phyloP scores from a whole-genome alignment of 2,113 vertebrate species.

The Oryzias curvinotus region DNA sequence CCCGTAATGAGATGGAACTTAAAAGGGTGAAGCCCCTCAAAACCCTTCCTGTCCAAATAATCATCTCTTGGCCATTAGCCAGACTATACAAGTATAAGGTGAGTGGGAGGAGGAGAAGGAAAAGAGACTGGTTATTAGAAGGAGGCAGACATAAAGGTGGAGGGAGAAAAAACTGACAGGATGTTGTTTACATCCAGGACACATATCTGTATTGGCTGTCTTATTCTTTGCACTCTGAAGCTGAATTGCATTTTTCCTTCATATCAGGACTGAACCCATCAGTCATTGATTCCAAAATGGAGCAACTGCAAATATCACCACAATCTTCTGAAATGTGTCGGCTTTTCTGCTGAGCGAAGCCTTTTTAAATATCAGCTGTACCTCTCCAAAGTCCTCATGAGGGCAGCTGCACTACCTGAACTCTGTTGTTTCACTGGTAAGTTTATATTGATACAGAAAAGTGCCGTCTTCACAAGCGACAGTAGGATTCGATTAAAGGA shows the following conservation, averaged over 20 bases:
- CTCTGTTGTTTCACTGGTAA: conserved; percentile 43
- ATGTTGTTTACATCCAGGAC: conserved; percentile 6
- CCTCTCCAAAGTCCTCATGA: conserved; percentile 15
- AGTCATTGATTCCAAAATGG: conserved; percentile 55
- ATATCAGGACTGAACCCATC: conserved; percentile 40
- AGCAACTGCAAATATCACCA: conserved; percentile 48
- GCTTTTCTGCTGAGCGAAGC: conserved; percentile 37
- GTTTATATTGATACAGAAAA: conserved; percentile 26
- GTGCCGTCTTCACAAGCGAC: conserved; percentile 7
- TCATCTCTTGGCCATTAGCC: conserved; percentile 61
- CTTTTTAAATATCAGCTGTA: conserved; percentile 55
- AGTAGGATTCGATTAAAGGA: conserved; percentile 8
- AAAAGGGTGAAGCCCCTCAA: conserved; percentile 52
- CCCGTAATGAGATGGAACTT: conserved; percentile 59
- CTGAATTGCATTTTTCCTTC: conserved; percentile 64
- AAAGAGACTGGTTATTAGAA: conserved; percentile 52
- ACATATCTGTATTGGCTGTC: conserved; percentile 30
- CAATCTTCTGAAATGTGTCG: conserved; percentile 38
- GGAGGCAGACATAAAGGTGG: conserved; percentile 61
- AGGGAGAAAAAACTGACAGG: conserved; percentile 37
- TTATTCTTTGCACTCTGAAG: conserved; percentile 1
- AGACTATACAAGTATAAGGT: conserved; percentile 32
- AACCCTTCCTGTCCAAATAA: conserved; percentile 65
- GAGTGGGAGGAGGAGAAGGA: conserved; percentile 26
- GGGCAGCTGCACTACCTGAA: conserved; percentile 33